Percentiles rank a stretch among this genome's conserved stretches.
Conservation (phyloP, 2,888 invertebrate species). For the Philopedon plagiatum region DNA sequence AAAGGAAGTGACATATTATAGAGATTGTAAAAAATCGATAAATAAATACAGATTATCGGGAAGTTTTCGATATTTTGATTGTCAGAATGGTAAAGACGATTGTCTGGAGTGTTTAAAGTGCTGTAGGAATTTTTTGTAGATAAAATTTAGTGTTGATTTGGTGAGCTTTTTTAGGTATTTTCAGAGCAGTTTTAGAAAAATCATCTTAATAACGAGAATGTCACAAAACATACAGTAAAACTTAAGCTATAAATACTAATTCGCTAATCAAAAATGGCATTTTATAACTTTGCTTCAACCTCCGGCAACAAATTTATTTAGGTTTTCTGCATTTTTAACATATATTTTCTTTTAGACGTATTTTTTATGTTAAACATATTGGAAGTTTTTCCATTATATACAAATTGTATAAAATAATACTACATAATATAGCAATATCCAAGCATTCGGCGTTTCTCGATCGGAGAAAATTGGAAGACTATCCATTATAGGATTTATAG, state of each 20-base stretch:
- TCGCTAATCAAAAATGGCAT: not conserved
- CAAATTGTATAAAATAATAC: slow-evolving; percentile 38
- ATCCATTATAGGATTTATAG: slow-evolving; percentile 37
- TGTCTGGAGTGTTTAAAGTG: too few relatives aligned
- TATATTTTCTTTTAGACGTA: not conserved
- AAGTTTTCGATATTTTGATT: too few relatives aligned
- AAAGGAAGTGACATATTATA: too few relatives aligned
- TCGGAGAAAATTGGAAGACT: slow-evolving; percentile 40
- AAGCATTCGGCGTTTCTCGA: slow-evolving; percentile 21
- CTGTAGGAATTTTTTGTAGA: too few relatives aligned
- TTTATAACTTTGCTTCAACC: not conserved
- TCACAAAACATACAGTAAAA: too few relatives aligned
- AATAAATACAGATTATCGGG: too few relatives aligned
- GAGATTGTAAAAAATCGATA: too few relatives aligned
- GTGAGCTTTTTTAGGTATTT: too few relatives aligned
- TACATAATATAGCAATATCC: slow-evolving; percentile 31
- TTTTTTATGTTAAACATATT: slow-evolving; percentile 18
- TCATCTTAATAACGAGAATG: too few relatives aligned
- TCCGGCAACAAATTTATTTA: not conserved
- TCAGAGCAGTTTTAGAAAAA: too few relatives aligned
- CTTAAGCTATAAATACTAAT: not conserved
- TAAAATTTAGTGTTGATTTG: too few relatives aligned
- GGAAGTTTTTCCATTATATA: slow-evolving; percentile 24
- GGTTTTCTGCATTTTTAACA: slow-evolving; percentile 2
- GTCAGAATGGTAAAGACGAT: too few relatives aligned